phyloP scores from a whole-genome alignment of 2,888 invertebrate genomes.

The Bimastos eiseni region DNA sequence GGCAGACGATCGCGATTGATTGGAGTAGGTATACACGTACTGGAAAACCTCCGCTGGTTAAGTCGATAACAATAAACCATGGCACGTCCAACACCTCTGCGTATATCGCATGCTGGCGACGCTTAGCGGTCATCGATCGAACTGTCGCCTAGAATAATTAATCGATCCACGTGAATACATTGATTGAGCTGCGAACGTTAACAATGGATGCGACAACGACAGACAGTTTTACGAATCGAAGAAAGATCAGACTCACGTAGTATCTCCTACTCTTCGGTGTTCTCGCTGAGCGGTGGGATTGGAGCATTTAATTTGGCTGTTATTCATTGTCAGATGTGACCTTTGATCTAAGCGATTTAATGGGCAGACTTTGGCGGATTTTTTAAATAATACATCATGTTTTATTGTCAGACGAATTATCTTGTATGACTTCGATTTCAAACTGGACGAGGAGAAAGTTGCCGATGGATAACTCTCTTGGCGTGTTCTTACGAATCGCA shows the following conservation, averaged over 20 bases:
- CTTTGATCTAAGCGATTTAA: background rate
- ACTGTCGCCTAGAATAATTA: background rate
- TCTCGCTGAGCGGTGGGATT: too few species aligned
- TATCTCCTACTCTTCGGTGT: too few species aligned
- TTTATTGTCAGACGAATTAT: background rate
- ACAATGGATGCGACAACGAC: background rate
- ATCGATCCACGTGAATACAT: background rate
- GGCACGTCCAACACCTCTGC: constrained; percentile 10
- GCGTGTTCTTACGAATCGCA: too few species aligned
- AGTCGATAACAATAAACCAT: background rate
- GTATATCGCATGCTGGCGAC: background rate
- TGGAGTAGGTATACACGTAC: background rate
- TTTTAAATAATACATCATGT: background rate
- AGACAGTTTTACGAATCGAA: background rate
- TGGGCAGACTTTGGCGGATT: background rate
- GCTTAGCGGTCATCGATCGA: background rate
- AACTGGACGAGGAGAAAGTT: background rate
- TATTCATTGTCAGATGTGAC: background rate
- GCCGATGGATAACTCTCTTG: too few species aligned
- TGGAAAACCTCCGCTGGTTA: background rate
- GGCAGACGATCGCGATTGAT: background rate
- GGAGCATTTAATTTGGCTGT: too few species aligned
- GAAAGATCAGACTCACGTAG: background rate
- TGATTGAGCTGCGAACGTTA: background rate
- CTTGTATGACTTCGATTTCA: background rate